phyloP scores from a whole-genome alignment of 2,888 invertebrate genomes.

The Morpho helenor region DNA sequence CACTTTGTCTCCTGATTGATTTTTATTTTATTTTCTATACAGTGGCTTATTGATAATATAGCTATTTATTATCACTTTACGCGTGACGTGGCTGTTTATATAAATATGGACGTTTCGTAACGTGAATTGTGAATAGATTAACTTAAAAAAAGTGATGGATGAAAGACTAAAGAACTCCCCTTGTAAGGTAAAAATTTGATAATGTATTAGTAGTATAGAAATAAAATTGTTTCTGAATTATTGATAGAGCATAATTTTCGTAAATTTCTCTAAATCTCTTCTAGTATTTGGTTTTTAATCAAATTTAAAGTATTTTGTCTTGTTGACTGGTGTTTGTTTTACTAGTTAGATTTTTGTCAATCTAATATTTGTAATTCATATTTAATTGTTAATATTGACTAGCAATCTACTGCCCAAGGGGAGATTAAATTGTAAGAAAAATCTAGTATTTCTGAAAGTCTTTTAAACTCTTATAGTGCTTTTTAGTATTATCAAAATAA shows the following conservation, averaged over 20 bases:
- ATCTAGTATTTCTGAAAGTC: constrained; percentile 16
- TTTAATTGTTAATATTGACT: constrained; percentile 22
- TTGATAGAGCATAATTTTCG: constrained; percentile 13
- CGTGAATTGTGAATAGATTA: constrained; percentile 67
- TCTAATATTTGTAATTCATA: constrained; percentile 14
- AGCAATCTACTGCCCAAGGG: constrained; percentile 29
- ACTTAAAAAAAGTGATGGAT: constrained; percentile 66
- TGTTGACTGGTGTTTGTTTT: constrained; percentile 13
- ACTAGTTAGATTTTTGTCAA: constrained; percentile 6
- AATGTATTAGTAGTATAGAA: constrained; percentile 41
- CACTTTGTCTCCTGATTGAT: constrained; percentile 67
- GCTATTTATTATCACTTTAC: constrained; percentile 63
- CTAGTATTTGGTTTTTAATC: constrained; percentile 4
- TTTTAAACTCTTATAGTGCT: constrained; percentile 2
- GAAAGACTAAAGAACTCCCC: constrained; percentile 69
- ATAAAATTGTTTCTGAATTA: constrained; percentile 17
- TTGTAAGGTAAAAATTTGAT: constrained; percentile 72
- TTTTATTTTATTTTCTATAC: constrained; percentile 70
- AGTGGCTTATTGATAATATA: constrained; percentile 73
- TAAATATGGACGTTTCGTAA: constrained; percentile 56
- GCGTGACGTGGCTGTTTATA: constrained; percentile 57
- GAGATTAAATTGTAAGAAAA: constrained; percentile 28
- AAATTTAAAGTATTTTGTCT: constrained; percentile 12
- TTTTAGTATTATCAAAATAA: constrained; percentile 8
- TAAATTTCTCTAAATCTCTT: constrained; percentile 16